Evolutionary conservation across 2,113 vertebrate genomes (phyloP), one percentile per base, ranked within the genome.

Genomic region (Trematomus loennbergii): DNA sequence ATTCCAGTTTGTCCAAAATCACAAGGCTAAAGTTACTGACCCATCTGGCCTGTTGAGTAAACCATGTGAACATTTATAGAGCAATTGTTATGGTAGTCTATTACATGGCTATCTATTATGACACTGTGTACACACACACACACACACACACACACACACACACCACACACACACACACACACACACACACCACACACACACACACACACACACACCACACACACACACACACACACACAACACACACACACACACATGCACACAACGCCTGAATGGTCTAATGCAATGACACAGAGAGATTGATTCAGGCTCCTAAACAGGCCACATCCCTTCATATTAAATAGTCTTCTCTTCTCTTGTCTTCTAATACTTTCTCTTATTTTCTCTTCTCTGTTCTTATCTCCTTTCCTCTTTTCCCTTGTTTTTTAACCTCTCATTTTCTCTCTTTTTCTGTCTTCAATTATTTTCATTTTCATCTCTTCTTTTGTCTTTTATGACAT

Each of bases 261-360:
- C 75, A 82, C n/a, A 83, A 83, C 66, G 89, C 88, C 85, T 87
- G 87, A 92, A 76, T 88, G 88, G 76, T 89, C 86, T 87, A 93
- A 92, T 89, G 91, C 85, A 91, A 91, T 93, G 90, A 91, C 92
- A 93, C 92, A 91, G 78, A 90, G 81, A 90, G 92, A 93, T 92
- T 94, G 90, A 93, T 94, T 92, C 91, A 87, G 78, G 74, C 88
- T 92, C 80, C 88, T 82, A 90, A 93, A 93, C 87, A 84, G 91
- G 89, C 83, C 89, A 91, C 88, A 86, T 88, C 84, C 84, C 81
- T 87, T 92, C 82, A 88, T 85, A 88, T 89, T 69, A 83, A 92
- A 88, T 90, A 85, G 80, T 89, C 84, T 81, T 79, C 81, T 64
- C 66, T 76, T 43, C 11, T 50, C 43, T 72, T 29, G 63, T 43